Base-by-base conservation (phyloP, 53 echinoderm and acorn worm genomes). In the Luidia sarsii region DNA sequence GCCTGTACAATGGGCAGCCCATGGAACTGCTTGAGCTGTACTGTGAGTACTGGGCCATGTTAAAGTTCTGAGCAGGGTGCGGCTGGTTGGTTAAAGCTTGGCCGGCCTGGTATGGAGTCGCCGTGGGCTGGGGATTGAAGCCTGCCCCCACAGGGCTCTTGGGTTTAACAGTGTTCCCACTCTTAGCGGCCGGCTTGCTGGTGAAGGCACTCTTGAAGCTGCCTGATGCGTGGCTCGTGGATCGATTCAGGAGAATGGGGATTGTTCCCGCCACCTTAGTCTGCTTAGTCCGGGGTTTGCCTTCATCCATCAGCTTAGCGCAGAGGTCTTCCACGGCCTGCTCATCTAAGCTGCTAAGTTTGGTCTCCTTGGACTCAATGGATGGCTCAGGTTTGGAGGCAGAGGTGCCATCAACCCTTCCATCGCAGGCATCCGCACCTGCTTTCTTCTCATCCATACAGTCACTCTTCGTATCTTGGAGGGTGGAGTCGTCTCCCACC, bases 261-360 rank as follows among this genome's bases (percentile, higher is more conserved):
- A 77, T 77, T 18, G 77, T 77, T 60, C 77, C 77, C 16, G 41
- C 37, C n/a, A 30, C 61, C 2, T 24, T n/a, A 9, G 10, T 13
- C 57, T 57, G 13, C n/a, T 61, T 34, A 6, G 29, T 61, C 2
- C 5, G 20, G 15, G 67, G 35, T 27, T 43, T 30, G 59, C 59
- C 60, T 15, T 77, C 61, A 31, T 61, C 77, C 4, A 41, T 32
- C 10, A 77, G 61, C 45, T 77, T 77, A 0, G 77, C 77, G n/a
- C 77, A 77, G n/a, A 77, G 21, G 19, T 77, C 45, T 45, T 77
- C 77, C 27, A 75, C 77, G 3, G 77, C 77, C 36, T 60, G 39
- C 38, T 77, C 46, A 15, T 77, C 77, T 7, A 45, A 39, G 38
- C 16, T 45, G 48, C 61, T 77, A 61, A 77, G 77, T 46, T 77